Percentiles rank a stretch among this genome's conserved stretches.
phyloP scores from a whole-genome alignment of 2,797 vertebrate species.

The Sebastes minor region DNA sequence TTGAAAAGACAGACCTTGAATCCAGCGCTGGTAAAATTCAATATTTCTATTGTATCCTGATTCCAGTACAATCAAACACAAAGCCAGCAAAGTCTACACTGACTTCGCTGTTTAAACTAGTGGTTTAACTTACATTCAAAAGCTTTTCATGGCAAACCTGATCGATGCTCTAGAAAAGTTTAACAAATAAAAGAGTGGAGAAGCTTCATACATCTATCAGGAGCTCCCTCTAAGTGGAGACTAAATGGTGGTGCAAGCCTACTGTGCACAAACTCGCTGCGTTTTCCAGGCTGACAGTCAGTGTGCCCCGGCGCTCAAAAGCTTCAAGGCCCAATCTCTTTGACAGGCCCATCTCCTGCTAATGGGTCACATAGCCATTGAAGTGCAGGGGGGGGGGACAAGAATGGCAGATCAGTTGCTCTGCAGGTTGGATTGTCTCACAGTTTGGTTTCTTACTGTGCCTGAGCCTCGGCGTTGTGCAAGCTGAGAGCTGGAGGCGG shows the following conservation, averaged over 20 bases:
- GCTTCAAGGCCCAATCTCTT: conserved; percentile 61
- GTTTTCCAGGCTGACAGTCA: conserved; percentile 63
- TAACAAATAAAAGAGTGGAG: conserved; percentile 30
- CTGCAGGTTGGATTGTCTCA: conserved; percentile 53
- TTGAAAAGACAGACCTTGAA: conserved; percentile 64
- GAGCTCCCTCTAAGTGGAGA: conserved; percentile 39
- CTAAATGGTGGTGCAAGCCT: conserved; percentile 39
- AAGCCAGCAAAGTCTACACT: conserved; percentile 19
- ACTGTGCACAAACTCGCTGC: conserved; percentile 33
- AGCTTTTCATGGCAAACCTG: conserved; percentile 39
- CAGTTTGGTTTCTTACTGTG: conserved; percentile 47
- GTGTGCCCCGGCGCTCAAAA: conserved; percentile 54
- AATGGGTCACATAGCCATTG: conserved; percentile 68
- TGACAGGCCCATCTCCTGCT: conserved; percentile 68
- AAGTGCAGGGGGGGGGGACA: conserved; percentile 37
- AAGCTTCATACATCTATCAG: conserved; percentile 55
- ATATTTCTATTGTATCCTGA: conserved; percentile 53
- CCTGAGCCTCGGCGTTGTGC: conserved; percentile 36
- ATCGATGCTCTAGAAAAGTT: conserved; percentile 45
- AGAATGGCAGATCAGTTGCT: conserved; percentile 55
- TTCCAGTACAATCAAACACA: conserved; percentile 47
- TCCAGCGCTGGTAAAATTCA: conserved; percentile 49
- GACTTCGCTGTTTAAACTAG: conserved; percentile 38
- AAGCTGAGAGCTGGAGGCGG: conserved; percentile 56
- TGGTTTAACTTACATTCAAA: conserved; percentile 46